Evolutionary conservation across 2,797 vertebrate species (phyloP), one percentile per base, ranked within the genome.

Genomic region (Salarias fasciatus): DNA sequence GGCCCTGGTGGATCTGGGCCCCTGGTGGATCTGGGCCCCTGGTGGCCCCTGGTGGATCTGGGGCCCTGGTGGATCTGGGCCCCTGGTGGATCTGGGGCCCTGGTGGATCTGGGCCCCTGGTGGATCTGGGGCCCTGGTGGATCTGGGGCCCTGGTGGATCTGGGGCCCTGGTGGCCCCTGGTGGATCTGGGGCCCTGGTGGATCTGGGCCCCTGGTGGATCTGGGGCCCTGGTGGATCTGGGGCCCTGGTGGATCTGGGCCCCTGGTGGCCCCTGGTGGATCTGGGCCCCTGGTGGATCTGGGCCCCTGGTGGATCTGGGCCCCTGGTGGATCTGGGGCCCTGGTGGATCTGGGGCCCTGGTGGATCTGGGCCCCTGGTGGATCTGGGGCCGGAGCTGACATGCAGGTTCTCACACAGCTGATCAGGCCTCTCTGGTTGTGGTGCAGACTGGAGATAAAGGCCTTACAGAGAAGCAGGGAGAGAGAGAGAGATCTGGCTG

Each of bases 401-500:
- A 62, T 48, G 62, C 69, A 37, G 63, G 31, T 72, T 71, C 69
- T 74, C n/a, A n/a, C 71, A 11, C 59, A 49, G 69, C 84, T 77
- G 84, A 88, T 88, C 88, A 87, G 65, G 36, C 42, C 11, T 36
- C 14, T 15, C 74, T 73, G 70, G 64, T 66, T 68, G 40, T 29
- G 47, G 56, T 56, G 63, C 70, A 47, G 78, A 83, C 64, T 72
- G 71, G 64, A 86, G 85, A 88, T 79, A 84, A 87, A 69, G 72
- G 68, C 49, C 67, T 65, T 77, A 74, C 72, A 75, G 80, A 47
- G 76, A 77, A 47, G 75, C 57, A 65, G 57, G 18, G 18, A 24
- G 18, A 24, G 18, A 24, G 18, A 24, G 44, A 52, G 53, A 75
- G 56, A 83, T 77, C 72, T 82, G 74, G 63, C 62, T 75, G 46